Conservation (phyloP, 2,888 invertebrate species). For the Adineta ricciae region DNA sequence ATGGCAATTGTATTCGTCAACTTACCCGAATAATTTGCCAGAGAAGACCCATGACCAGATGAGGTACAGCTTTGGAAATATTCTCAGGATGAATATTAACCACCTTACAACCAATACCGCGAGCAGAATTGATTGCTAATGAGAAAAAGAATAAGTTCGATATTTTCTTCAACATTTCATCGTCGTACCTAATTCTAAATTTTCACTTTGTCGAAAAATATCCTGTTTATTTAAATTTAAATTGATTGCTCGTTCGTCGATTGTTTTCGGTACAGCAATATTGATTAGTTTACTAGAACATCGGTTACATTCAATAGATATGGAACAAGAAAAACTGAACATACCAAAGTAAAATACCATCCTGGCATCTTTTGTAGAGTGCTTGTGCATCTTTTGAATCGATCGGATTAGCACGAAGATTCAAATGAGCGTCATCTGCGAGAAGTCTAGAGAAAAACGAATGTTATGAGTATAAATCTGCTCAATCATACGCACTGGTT, state of each 20-base stretch:
- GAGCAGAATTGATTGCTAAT: slow-evolving; percentile 55
- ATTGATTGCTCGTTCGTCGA: slow-evolving; percentile 95
- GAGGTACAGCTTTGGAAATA: slow-evolving; percentile 79
- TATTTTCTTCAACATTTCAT: not conserved
- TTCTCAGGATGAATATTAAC: slow-evolving; percentile 89
- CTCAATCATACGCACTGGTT: not conserved
- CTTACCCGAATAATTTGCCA: slow-evolving; percentile 91
- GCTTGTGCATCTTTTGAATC: slow-evolving; percentile 73
- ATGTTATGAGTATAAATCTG: too few species aligned
- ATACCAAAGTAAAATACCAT: slow-evolving; percentile 86
- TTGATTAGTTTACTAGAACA: slow-evolving; percentile 83
- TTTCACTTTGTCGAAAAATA: slow-evolving; percentile 31
- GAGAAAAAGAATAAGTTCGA: not conserved
- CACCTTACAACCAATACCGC: slow-evolving; percentile 84
- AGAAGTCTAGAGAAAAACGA: slow-evolving; percentile 51
- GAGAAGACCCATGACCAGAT: slow-evolving; percentile 83
- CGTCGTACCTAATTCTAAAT: slow-evolving; percentile 29
- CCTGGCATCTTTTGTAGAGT: slow-evolving; percentile 82
- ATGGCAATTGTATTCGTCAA: not conserved
- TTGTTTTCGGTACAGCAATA: slow-evolving; percentile 96
- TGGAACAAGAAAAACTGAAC: slow-evolving; percentile 37
- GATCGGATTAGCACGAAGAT: slow-evolving; percentile 58
- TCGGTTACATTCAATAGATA: not conserved
- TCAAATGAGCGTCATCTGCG: slow-evolving; percentile 70
- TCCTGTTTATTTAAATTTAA: slow-evolving; percentile 53